A percentile compares a stretch with the other conserved stretches of the same genome.
Conservation (phyloP, 2,888 invertebrate species). For the Tachina lurida region DNA sequence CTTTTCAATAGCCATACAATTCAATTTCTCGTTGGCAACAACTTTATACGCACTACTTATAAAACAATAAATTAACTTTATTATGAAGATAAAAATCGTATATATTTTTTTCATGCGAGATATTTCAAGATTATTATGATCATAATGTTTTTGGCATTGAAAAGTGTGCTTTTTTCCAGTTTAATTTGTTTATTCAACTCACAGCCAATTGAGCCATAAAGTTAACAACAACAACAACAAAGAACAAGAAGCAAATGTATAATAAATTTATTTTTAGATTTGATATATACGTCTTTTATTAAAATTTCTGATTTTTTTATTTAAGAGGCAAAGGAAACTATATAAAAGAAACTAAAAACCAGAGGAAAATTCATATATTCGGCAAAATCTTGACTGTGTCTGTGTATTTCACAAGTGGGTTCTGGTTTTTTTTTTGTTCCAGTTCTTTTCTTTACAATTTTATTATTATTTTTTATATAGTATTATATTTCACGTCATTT, state of each 20-base stretch:
- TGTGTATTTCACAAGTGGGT: too few relatives aligned
- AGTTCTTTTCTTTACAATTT: too few relatives aligned
- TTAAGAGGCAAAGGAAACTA: too few relatives aligned
- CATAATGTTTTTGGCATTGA: conserved; percentile 51
- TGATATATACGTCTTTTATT: too few relatives aligned
- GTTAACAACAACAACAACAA: neutral
- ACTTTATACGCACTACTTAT: conserved; percentile 53
- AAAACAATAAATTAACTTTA: conserved; percentile 49
- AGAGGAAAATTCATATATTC: too few relatives aligned
- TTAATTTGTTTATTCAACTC: conserved; percentile 24
- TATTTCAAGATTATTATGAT: conserved; percentile 3
- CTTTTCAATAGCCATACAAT: conserved; percentile 8
- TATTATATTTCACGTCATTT: too few relatives aligned
- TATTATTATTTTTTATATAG: too few relatives aligned
- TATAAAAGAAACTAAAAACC: too few relatives aligned
- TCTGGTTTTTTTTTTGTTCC: too few relatives aligned
- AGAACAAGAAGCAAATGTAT: neutral
- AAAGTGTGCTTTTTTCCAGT: conserved; percentile 1
- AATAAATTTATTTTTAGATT: too few relatives aligned
- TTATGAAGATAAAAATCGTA: conserved; percentile 30
- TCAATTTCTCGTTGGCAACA: conserved; percentile 49
- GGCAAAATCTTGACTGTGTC: too few relatives aligned
- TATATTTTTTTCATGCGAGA: neutral
- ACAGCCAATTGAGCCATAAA: conserved; percentile 35
- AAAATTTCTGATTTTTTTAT: too few relatives aligned